A percentile compares a stretch with the other conserved stretches of the same genome.
Evolutionary conservation across 2,888 invertebrate species (phyloP).

Genomic region (Ceratothoa steindachneri): DNA sequence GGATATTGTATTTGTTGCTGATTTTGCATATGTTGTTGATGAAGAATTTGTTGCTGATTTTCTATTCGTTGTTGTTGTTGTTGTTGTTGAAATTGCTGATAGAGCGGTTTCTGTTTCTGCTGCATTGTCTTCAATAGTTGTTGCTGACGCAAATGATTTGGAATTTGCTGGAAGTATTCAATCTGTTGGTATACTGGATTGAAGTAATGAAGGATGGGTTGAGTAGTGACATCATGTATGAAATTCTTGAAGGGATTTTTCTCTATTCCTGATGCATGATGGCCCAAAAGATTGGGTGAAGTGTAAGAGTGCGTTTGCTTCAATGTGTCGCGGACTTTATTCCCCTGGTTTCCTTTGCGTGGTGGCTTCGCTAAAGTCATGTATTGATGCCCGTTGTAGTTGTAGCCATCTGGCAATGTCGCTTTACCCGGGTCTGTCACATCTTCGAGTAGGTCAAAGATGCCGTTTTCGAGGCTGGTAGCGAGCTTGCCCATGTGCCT

Average conservation of each 20-base stretch:
- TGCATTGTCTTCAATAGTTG: too few species aligned
- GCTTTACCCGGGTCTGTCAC: background rate
- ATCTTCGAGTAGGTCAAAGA: background rate
- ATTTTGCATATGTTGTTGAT: background rate
- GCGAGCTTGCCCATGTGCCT: background rate
- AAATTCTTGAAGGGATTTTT: background rate
- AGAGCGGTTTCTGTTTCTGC: background rate
- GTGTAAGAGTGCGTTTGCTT: background rate
- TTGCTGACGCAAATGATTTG: background rate
- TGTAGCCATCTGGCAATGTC: background rate
- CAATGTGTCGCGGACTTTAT: background rate
- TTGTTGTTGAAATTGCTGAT: background rate
- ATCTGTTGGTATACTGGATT: background rate
- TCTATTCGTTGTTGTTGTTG: background rate
- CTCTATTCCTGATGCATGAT: background rate
- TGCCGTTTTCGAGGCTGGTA: background rate
- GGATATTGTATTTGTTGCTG: background rate
- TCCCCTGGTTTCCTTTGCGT: background rate
- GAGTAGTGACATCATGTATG: background rate
- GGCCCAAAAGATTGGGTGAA: background rate
- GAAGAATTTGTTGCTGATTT: background rate
- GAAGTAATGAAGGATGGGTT: background rate
- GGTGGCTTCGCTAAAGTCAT: background rate
- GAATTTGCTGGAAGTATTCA: background rate
- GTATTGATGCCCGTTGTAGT: background rate